phyloP scores from a whole-genome alignment of 2,888 invertebrate species.

The Tiliacea aurago region DNA sequence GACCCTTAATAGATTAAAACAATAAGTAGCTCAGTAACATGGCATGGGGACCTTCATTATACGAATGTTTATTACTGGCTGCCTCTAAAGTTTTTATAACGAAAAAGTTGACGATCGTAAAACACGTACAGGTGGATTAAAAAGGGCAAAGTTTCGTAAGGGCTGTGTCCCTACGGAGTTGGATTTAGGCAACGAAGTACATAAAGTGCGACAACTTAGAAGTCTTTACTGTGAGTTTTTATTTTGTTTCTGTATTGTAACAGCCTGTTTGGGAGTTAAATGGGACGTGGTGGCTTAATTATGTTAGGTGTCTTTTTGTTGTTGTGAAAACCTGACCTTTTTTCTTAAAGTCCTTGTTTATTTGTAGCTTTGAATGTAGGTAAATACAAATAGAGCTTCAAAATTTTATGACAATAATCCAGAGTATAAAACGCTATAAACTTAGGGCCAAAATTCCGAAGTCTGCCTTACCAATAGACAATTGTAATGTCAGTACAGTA shows the following conservation, averaged over 20 bases:
- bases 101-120: constrained; percentile 86
- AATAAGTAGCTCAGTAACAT: constrained; percentile 79
- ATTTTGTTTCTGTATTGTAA: constrained; percentile 67
- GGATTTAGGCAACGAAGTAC: constrained; percentile 68
- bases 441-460: background rate
- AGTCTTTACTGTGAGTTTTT: constrained; percentile 64
- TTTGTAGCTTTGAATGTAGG: background rate
- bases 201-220: constrained; percentile 62
- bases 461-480: background rate
- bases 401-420: background rate
- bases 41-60: constrained; percentile 68
- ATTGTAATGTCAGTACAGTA: background rate
- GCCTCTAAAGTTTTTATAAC: constrained; percentile 81
- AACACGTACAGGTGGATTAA: constrained; percentile 87
- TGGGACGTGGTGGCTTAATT: constrained; percentile 60
- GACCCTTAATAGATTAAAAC: constrained; percentile 80
- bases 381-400: background rate
- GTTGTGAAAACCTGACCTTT: background rate
- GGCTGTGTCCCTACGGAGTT: constrained; percentile 56
- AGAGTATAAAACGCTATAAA: background rate
- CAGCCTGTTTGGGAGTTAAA: constrained; percentile 61
- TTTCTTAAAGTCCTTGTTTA: background rate
- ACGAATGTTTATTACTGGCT: constrained; percentile 77
- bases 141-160: constrained; percentile 75
- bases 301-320: constrained; percentile 33